Base-by-base conservation (phyloP, 2,888 invertebrate genomes). In the Tholera decimalis region DNA sequence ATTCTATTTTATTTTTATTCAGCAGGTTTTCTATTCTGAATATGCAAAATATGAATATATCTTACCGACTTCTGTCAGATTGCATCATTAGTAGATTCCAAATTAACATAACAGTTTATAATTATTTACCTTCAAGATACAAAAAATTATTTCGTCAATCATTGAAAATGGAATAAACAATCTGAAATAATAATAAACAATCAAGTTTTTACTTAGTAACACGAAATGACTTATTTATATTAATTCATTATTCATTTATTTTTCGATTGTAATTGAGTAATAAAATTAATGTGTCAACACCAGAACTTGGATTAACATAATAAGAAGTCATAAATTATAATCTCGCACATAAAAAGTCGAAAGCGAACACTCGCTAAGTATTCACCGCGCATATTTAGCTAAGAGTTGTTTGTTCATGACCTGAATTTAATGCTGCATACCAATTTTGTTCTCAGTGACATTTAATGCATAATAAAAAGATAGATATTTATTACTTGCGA, bases 331-430 rank as follows among this genome's bases (percentile, higher is more conserved):
- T 56, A 60, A 75, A 72, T 69, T 69, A 55, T 33, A 76, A 51
- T 56, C 43, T 67, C 58, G n/a, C 49, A 55, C 56, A 44, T 73
- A 71, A 56, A 65, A 70, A 71, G 59, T 53, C 51, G 60, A 74
- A 75, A 74, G 56, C 57, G 65, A 62, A 69, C 56, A 75, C 55
- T 68, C 59, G 69, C 66, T 69, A 62, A 79, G 78, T 83, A 84
- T 86, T 78, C 78, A 79, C 72, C 66, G 85, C 88, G 88, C 91
- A 91, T 90, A 91, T 89, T 88, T 87, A 87, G 85, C 84, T 84
- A 85, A 87, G 81, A 86, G 88, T 86, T 86, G 87, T 89, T 86
- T 87, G 89, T 87, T 91, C 91, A 91, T 93, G 93, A 92, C 91
- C 90, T 90, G 90, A 89, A 91, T 93, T 87, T 87, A 84, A 84